These are phyloP conservation scores for Numenius arquata DNA, from an alignment of 2,113 vertebrate species.

Conservation along the genomic window DNA sequence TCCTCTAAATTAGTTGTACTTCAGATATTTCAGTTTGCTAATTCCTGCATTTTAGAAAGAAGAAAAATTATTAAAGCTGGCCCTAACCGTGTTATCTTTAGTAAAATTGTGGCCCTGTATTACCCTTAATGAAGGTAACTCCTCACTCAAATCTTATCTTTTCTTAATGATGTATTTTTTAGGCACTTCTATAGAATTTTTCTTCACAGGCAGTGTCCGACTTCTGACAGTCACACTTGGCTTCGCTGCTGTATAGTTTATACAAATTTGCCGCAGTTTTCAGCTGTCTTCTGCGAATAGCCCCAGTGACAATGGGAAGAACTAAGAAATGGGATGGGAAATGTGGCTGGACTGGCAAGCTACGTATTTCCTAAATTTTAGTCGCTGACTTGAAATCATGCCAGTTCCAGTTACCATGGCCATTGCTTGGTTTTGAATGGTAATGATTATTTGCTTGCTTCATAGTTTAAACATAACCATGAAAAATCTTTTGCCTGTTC, in stretches of 20 bases:
- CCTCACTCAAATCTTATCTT: background rate
- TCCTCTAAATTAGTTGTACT: background rate
- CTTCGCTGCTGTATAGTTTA: background rate
- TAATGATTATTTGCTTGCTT: background rate
- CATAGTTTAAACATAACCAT: background rate
- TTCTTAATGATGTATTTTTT: background rate
- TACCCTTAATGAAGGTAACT: background rate
- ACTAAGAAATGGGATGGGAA: background rate
- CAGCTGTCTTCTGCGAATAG: background rate
- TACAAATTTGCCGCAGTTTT: background rate
- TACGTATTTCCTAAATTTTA: background rate
- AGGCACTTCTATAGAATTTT: background rate
- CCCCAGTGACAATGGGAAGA: background rate
- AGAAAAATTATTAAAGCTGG: background rate
- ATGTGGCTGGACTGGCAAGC: background rate
- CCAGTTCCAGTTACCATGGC: background rate
- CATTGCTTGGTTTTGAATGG: background rate
- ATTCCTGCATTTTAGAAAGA: background rate
- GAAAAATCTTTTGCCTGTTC: background rate
- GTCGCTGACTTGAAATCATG: background rate
- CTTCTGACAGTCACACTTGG: background rate
- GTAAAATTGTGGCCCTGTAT: background rate
- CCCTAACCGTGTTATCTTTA: background rate
- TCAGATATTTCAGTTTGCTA: background rate
- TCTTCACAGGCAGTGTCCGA: background rate